phyloP scores from a whole-genome alignment of 2,797 vertebrate species.

The Cuculus canorus region DNA sequence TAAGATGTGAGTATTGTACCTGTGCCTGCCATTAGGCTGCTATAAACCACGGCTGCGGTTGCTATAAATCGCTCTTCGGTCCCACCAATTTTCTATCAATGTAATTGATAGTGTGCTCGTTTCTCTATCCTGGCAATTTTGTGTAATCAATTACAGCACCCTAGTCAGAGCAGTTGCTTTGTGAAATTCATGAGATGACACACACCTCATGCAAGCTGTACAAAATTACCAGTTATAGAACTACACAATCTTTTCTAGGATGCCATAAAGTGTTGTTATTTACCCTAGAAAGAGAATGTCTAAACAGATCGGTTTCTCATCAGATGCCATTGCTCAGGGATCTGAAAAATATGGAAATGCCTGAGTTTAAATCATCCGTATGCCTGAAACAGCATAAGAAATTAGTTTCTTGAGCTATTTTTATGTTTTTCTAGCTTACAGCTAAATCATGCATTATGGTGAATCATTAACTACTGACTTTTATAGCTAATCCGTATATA shows the following conservation, averaged over 20 bases:
- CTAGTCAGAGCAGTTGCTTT: constrained; percentile 29
- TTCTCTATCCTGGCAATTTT: neutral
- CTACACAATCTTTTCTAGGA: constrained; percentile 36
- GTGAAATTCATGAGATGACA: constrained; percentile 30
- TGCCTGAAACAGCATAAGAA: constrained; percentile 55
- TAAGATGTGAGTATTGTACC: neutral
- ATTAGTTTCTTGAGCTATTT: constrained; percentile 59
- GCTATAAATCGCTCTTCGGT: neutral
- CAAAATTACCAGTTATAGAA: constrained; percentile 40
- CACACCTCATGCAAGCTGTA: constrained; percentile 35
- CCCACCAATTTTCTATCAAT: constrained; percentile 21
- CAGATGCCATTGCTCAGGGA: constrained; percentile 45
- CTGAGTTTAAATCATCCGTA: constrained; percentile 31
- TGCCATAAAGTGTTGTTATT: constrained; percentile 48
- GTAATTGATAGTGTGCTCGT: neutral
- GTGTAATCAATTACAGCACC: constrained; percentile 2
- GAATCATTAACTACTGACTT: constrained; percentile 63
- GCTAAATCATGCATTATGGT: constrained; percentile 54
- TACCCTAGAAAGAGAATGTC: constrained; percentile 57
- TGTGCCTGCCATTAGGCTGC: neutral
- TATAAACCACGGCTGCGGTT: neutral
- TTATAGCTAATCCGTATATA: constrained; percentile 53
- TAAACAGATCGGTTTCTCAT: constrained; percentile 55
- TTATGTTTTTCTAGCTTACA: constrained; percentile 63
- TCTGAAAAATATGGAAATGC: constrained; percentile 40